Conservation (phyloP, 2,113 vertebrate genomes). For the Serinus canaria region DNA sequence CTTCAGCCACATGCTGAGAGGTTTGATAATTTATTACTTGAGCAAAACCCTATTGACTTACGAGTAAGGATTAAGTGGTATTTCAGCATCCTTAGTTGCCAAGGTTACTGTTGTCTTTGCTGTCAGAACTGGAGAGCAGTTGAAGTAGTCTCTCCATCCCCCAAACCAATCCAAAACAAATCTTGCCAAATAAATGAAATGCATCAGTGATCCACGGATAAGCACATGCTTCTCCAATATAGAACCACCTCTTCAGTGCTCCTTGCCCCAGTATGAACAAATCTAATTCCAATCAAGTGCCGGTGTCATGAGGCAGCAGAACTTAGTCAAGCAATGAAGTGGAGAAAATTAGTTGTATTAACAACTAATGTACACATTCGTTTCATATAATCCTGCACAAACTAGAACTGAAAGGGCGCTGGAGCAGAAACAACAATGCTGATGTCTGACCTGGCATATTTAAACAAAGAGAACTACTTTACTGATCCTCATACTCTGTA, state of each 20-base stretch:
- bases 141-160: background rate
- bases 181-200: background rate
- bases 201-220: background rate
- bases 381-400: slow-evolving; percentile 19
- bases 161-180: background rate
- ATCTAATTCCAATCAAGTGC: slow-evolving; percentile 41
- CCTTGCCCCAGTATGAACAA: background rate
- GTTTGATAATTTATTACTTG: background rate
- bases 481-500: background rate
- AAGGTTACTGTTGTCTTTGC: background rate
- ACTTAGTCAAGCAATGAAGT: slow-evolving; percentile 31
- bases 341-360: slow-evolving; percentile 40
- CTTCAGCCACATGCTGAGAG: background rate
- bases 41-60: background rate
- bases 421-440: background rate
- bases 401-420: background rate
- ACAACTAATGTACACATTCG: background rate
- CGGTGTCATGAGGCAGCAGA: slow-evolving; percentile 16
- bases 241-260: background rate
- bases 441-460: background rate
- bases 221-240: background rate
- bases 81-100: background rate
- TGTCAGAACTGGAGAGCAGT: background rate
- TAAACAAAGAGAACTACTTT: slow-evolving; percentile 13
- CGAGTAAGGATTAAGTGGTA: background rate